Conservation (phyloP, 1,140 invertebrate species). For the Aradophagus sp. region DNA sequence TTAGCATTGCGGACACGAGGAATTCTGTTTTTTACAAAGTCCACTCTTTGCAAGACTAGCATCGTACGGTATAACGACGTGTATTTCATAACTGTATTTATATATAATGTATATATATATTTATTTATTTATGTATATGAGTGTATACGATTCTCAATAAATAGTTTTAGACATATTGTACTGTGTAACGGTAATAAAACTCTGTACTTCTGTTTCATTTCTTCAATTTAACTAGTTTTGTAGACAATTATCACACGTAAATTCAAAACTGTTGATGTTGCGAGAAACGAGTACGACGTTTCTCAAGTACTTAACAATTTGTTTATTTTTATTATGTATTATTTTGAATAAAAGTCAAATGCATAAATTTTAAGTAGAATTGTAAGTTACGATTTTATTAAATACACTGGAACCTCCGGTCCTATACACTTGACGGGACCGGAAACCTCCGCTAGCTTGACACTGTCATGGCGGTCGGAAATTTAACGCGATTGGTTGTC, state of each 20-base stretch:
- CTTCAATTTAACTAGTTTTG: not conserved
- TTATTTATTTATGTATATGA: constrained; percentile 11
- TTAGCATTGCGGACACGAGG: constrained; percentile 54
- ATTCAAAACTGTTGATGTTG: not conserved
- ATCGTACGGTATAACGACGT: constrained; percentile 19
- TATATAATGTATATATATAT: constrained; percentile 32
- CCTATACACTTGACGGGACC: no score
- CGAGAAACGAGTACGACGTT: constrained; percentile 4
- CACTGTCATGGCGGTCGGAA: no score
- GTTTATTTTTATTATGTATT: no score
- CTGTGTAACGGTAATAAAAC: constrained; percentile 20
- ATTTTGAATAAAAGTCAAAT: no score
- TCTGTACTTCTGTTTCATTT: no score
- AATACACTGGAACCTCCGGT: no score
- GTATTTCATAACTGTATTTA: no score
- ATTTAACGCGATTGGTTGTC: no score
- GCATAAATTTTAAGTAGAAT: no score
- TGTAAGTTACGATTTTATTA: no score
- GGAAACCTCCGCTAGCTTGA: no score
- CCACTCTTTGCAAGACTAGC: constrained; percentile 47
- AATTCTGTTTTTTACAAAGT: constrained; percentile 36
- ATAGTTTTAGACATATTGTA: constrained; percentile 33
- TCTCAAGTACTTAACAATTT: constrained; percentile 2
- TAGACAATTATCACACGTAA: constrained; percentile 12
- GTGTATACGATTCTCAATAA: constrained; percentile 29